Percentiles rank a stretch among this genome's conserved stretches.
These are phyloP conservation scores for Hybognathus amarus DNA, from an alignment of 2,797 vertebrate species.

Conservation along the genomic window DNA sequence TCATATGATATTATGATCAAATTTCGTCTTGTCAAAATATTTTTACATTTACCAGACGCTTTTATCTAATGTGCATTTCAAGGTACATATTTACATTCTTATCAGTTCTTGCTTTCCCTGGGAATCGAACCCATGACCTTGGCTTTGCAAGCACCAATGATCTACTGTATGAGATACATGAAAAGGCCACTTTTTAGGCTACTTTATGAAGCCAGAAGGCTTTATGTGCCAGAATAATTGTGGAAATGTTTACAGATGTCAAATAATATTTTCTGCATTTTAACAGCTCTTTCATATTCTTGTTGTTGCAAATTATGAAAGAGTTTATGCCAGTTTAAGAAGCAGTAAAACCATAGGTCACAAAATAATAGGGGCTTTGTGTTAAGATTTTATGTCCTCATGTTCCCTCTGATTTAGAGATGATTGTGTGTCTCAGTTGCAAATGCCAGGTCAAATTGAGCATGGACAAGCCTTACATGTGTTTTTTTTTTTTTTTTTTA, in stretches of 20 bases:
- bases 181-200: neutral
- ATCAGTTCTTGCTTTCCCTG: no score
- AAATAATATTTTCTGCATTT: neutral
- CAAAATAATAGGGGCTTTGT: slow-evolving; percentile 18
- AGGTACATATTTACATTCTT: no score
- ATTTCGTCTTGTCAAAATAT: neutral
- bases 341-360: neutral
- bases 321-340: neutral
- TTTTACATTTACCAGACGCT: no score
- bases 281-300: neutral
- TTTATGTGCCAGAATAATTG: neutral
- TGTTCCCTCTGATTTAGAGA: neutral
- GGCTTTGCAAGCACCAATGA: no score
- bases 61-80: no score
- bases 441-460: neutral
- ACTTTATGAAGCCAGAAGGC: neutral
- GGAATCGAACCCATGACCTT: no score
- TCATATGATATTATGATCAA: no score
- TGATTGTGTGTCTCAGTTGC: slow-evolving; percentile 2
- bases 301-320: neutral
- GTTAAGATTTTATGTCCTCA: neutral
- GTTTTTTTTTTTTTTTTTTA: neutral
- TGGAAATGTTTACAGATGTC: neutral
- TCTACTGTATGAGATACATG: no score
- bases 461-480: neutral